Evolutionary conservation across 2,113 vertebrate genomes (phyloP), one percentile per base, ranked within the genome.

Genomic region (Python bivittatus): DNA sequence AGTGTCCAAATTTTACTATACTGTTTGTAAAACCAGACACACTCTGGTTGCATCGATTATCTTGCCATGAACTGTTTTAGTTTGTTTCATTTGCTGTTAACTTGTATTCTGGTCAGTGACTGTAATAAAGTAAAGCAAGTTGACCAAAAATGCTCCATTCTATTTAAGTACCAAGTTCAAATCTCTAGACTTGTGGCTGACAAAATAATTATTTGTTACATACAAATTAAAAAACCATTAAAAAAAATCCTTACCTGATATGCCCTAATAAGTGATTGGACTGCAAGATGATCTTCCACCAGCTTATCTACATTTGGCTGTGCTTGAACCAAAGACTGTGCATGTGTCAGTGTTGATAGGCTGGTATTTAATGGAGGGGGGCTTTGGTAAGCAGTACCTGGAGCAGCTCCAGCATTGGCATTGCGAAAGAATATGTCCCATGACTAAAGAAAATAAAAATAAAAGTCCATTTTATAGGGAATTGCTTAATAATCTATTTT

Each of bases 391-490:
- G 99, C 98, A 0, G 97, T 96, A 90, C 99, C 99, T 0, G 99
- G 99, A 57, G 98, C 98, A 8, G 97, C 98, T 84, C 98, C 98
- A 0, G 98, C 98, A 3, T 98, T 98, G 94, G 98, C 98, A 0
- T 99, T 99, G 90, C 98, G 98, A 94, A 99, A 99, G 96, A 99
- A 99, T 94, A 98, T 96, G 94, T 99, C 99, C 99, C 99, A 99
- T 2, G 99, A 99, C 99, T 99, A 94, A 92, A 94, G 92, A 92
- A 86, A 96, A 94, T 56, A 91, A 57, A 93, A 25, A 94, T 0
- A 2, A 90, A 25, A 68, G 6, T 58, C 6, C 27, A 52, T 33
- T 88, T 87, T 87, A 90, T 7, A n/a, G 25, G 33, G n/a, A 48
- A 90, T 58, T 42, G 33, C 54, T 48, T 88, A n/a, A n/a, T 54